These are phyloP conservation scores for Gobio occitaniae DNA, from an alignment of 2,797 vertebrate genomes.

Conservation along the genomic window DNA sequence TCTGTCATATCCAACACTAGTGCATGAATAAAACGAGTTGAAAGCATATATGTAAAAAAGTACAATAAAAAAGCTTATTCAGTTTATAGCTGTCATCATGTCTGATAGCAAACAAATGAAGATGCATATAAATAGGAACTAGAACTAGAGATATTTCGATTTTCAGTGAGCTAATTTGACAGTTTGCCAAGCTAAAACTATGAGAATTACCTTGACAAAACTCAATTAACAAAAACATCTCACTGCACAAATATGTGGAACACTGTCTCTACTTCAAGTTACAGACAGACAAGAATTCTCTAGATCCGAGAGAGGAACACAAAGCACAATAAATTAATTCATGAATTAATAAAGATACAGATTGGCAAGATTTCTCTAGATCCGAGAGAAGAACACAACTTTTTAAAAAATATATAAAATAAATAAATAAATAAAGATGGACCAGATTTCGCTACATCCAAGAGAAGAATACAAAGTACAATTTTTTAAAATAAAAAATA, in stretches of 20 bases:
- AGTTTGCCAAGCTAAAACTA: neutral
- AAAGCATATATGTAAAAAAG: neutral
- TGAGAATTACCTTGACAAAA: neutral
- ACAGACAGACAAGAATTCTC: neutral
- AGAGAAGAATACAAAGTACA: neutral
- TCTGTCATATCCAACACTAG: neutral
- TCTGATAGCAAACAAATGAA: neutral
- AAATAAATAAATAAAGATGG: neutral
- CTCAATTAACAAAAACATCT: neutral
- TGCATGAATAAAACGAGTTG: neutral
- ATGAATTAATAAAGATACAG: neutral
- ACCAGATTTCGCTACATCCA: neutral
- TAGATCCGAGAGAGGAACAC: neutral
- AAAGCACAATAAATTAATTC: neutral
- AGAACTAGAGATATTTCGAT: neutral
- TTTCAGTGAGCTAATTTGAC: neutral
- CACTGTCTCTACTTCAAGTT: neutral
- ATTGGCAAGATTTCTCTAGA: neutral
- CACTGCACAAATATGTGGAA: neutral
- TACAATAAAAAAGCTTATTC: neutral
- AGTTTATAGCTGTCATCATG: neutral
- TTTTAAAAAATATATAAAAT: neutral
- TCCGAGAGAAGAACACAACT: neutral
- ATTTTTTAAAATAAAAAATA: neutral
- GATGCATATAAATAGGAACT: neutral